Percentiles rank a stretch among this genome's conserved stretches.
Evolutionary conservation across 37 sponge, comb jelly and placozoan genomes (phyloP).

Genomic region (Geodia barretti): DNA sequence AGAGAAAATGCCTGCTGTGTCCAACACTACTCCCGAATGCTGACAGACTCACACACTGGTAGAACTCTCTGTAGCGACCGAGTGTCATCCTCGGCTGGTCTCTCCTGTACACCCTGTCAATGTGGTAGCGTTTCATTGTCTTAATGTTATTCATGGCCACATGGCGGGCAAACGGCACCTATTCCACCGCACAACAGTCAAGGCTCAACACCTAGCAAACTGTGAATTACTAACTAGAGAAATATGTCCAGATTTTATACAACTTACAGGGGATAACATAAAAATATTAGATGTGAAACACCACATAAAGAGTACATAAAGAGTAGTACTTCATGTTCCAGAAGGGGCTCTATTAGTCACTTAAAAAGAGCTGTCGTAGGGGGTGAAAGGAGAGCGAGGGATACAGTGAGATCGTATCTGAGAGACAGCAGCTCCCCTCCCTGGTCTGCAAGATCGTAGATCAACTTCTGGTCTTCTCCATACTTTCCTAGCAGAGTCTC

Average conservation of each 20-base stretch:
- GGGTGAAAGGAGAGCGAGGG: not conserved
- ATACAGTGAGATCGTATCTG: constrained; percentile 97
- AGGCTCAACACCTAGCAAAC: not conserved
- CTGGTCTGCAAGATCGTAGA: constrained; percentile 97
- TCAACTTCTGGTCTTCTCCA: constrained; percentile 98
- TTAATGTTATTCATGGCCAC: constrained; percentile 95
- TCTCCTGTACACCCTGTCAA: constrained; percentile 95
- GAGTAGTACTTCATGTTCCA: not conserved
- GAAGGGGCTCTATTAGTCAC: no score
- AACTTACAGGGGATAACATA: not conserved
- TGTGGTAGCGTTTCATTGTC: constrained; percentile 96
- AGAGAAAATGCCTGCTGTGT: no score
- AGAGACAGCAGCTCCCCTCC: constrained; percentile 96
- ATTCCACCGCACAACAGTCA: no score
- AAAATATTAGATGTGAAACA: no score
- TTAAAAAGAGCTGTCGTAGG: not conserved
- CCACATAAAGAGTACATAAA: not conserved
- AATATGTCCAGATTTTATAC: not conserved
- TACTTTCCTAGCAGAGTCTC: constrained; percentile 93
- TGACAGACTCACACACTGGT: constrained; percentile 92
- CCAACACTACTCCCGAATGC: no score
- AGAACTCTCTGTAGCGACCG: constrained; percentile 97
- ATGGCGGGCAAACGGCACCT: constrained; percentile 93
- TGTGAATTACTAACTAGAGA: not conserved
- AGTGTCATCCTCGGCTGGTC: constrained; percentile 96